Percentiles rank a stretch among this genome's conserved stretches.
These are phyloP conservation scores for Spilogale gracilis DNA, from an alignment of 2,113 vertebrate species.

Conservation along the genomic window DNA sequence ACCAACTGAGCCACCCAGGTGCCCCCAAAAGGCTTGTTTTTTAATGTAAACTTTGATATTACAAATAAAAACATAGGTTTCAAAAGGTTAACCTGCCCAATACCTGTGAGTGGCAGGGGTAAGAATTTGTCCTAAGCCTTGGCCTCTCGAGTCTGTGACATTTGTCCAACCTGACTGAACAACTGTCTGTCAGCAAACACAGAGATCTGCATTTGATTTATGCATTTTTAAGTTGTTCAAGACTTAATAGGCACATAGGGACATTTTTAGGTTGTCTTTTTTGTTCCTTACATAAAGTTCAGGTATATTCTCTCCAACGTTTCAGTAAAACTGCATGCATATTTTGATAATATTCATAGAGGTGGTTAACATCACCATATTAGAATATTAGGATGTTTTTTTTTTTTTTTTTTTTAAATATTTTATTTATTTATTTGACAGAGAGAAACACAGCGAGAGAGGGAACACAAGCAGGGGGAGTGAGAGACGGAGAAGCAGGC, in stretches of 20 bases:
- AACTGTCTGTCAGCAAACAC: background rate
- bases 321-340: background rate
- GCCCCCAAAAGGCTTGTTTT: background rate
- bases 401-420: no score
- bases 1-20: background rate
- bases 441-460: no score
- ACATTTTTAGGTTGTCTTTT: background rate
- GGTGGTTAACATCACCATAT: background rate
- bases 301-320: background rate
- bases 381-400: background rate
- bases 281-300: conserved; percentile 4
- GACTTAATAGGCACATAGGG: background rate
- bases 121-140: background rate
- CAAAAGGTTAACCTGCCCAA: background rate
- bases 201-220: background rate
- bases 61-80: background rate
- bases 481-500: no score
- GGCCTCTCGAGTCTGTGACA: background rate
- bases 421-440: no score
- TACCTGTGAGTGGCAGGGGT: background rate
- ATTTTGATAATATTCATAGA: conserved; percentile 10
- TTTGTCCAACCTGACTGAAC: background rate
- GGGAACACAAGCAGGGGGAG: no score
- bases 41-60: background rate
- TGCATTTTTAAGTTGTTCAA: background rate